Percentiles rank a stretch among this genome's conserved stretches.
Conservation (phyloP, 2,113 vertebrate species). For the Strix uralensis region DNA sequence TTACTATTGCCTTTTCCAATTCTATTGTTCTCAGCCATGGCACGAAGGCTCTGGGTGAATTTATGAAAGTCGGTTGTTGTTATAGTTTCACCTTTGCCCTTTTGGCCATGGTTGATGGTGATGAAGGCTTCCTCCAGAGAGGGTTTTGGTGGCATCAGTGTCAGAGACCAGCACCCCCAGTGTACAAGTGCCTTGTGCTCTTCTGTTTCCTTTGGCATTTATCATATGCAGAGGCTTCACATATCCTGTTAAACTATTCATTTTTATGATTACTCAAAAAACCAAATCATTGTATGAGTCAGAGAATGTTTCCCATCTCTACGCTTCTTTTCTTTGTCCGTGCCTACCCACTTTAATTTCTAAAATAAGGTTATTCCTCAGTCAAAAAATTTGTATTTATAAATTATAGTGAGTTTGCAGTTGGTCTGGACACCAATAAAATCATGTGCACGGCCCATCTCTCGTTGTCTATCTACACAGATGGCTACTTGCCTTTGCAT, state of each 20-base stretch:
- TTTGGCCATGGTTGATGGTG: neutral
- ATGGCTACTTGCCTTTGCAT: neutral
- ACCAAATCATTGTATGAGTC: neutral
- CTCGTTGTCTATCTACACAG: neutral
- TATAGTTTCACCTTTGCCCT: neutral
- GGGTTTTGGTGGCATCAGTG: neutral
- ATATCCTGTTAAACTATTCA: neutral
- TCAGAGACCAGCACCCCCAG: neutral
- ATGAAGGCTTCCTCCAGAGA: neutral
- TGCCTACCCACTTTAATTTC: neutral
- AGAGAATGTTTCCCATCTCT: neutral
- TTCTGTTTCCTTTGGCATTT: neutral
- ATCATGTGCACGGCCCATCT: neutral
- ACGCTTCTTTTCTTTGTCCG: rapidly evolving
- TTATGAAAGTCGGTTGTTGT: neutral
- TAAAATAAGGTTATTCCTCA: neutral
- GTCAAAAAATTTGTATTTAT: neutral
- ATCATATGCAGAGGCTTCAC: neutral
- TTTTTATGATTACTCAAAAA: neutral
- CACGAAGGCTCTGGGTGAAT: neutral
- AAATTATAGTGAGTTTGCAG: neutral
- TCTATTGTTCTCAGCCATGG: neutral
- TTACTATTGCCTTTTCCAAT: neutral
- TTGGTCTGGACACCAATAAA: neutral
- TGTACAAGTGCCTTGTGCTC: neutral